Conservation (phyloP, 2,888 invertebrate species). For the Drosophila tanythrix region DNA sequence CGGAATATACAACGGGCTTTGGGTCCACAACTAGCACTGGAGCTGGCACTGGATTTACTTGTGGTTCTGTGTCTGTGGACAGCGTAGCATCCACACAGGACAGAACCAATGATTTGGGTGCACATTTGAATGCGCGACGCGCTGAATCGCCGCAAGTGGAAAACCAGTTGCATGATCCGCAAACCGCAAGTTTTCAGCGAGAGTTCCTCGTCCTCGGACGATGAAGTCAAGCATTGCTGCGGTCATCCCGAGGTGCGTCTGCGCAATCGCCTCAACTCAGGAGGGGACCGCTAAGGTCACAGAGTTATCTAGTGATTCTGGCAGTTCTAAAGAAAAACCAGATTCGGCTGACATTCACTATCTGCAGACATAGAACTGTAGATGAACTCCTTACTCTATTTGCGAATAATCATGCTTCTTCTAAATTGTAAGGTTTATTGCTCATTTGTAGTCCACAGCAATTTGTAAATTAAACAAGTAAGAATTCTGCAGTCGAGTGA, state of each 20-base stretch:
- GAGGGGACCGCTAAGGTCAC: neutral
- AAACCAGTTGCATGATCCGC: slow-evolving; percentile 69
- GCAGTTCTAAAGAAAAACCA: neutral
- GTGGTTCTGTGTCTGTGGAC: neutral
- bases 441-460: neutral
- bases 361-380: no score
- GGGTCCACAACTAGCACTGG: neutral
- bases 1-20: neutral
- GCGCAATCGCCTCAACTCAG: slow-evolving; percentile 34
- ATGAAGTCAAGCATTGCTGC: slow-evolving; percentile 67
- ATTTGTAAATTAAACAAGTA: neutral
- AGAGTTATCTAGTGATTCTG: slow-evolving; percentile 24
- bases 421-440: neutral
- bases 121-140: slow-evolving; percentile 30
- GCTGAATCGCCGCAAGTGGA: slow-evolving; percentile 63
- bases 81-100: slow-evolving; percentile 14
- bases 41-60: neutral
- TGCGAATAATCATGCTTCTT: neutral
- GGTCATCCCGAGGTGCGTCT: slow-evolving; percentile 68
- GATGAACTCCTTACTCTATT: neutral
- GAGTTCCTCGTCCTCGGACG: slow-evolving; percentile 70
- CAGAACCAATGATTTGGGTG: slow-evolving; percentile 22
- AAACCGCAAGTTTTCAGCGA: slow-evolving; percentile 65
- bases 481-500: no score
- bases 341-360: neutral